Base-by-base conservation (phyloP, 2,797 vertebrate species). In the Petrocephalus schoutedeni region DNA sequence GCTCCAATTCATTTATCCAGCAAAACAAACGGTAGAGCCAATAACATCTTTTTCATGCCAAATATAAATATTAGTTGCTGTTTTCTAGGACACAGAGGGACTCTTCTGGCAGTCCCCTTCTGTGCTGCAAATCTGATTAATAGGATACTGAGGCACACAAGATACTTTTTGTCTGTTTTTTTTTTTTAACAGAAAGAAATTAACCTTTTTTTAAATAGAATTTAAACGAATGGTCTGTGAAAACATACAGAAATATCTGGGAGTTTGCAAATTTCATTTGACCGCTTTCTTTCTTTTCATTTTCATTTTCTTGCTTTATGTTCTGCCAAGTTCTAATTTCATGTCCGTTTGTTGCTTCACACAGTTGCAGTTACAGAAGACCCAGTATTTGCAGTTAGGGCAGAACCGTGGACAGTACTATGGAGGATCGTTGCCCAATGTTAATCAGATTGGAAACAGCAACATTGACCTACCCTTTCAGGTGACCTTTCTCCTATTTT, bases 331-430 rank as follows among this genome's bases (percentile, higher is more conserved):
- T 86, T 41, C 36, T 86, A 41, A 36, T 86, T 86, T 64, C 16
- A 23, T 56, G 16, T 61, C 32, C n/a, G 67, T 51, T 93, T 96
- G 95, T 96, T 96, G 95, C 94, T 96, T 96, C 96, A 95, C 95
- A 94, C 95, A 99, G 98, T 95, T 99, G 94, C 98, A 99, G 95
- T 97, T 99, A 94, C 98, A 99, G 96, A 99, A 99, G 96, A 97
- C 97, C 89, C 98, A 99, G 91, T 99, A 98, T 95, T 96, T 99
- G 94, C 98, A 99, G 95, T 96, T 99, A 96, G 98, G 98, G 93
- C 98, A 98, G 91, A 98, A 96, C 93, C 98, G 98, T 90, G 98
- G 97, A 95, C 98, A 99, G 95, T 99, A 97, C 97, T 99, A 99
- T 0, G 98, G 98, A 87, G 98, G 98, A 90, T 99, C 98, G 89